Evolutionary conservation across 2,797 vertebrate genomes (phyloP).

Genomic region (Rachycentron canadum): DNA sequence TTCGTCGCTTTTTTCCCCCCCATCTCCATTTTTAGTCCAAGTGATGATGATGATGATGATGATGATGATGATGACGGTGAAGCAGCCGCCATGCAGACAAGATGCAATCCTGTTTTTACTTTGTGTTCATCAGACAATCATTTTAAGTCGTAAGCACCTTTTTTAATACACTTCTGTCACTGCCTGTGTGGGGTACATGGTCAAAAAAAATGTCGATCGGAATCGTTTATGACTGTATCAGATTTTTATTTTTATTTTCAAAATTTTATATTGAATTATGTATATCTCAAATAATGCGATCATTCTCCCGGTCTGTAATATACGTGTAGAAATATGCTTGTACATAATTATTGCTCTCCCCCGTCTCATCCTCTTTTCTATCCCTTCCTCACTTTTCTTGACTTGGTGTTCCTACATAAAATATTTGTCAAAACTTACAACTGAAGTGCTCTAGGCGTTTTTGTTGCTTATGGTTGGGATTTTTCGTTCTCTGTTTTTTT

Average conservation of each 20-base stretch:
- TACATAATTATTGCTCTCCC: constrained; percentile 96
- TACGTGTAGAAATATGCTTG: constrained; percentile 99
- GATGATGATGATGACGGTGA: constrained; percentile 63
- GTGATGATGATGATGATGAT: constrained; percentile 55
- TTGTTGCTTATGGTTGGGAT: constrained; percentile 67
- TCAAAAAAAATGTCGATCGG: constrained; percentile 93
- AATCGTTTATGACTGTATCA: constrained; percentile 99
- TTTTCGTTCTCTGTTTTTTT: neutral
- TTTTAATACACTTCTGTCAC: constrained; percentile 97
- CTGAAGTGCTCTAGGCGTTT: constrained; percentile 88
- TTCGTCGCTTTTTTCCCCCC: constrained; percentile 83
- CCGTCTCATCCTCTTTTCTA: constrained; percentile 86
- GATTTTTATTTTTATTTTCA: constrained; percentile 99
- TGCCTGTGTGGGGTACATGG: constrained; percentile 99
- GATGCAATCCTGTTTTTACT: constrained; percentile 92
- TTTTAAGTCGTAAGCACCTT: constrained; percentile 99
- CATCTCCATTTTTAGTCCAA: constrained; percentile 86
- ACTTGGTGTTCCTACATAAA: constrained; percentile 92
- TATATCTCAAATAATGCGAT: constrained; percentile 99
- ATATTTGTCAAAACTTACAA: constrained; percentile 91
- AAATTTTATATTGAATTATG: constrained; percentile 99
- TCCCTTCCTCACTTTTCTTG: constrained; percentile 90
- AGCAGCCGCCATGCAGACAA: constrained; percentile 85
- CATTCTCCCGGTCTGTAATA: constrained; percentile 99
- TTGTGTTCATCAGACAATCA: constrained; percentile 99